Percentiles rank a stretch among this genome's conserved stretches.
These are phyloP conservation scores for Drosophila formosana DNA, from an alignment of 2,888 invertebrate genomes.

Conservation along the genomic window DNA sequence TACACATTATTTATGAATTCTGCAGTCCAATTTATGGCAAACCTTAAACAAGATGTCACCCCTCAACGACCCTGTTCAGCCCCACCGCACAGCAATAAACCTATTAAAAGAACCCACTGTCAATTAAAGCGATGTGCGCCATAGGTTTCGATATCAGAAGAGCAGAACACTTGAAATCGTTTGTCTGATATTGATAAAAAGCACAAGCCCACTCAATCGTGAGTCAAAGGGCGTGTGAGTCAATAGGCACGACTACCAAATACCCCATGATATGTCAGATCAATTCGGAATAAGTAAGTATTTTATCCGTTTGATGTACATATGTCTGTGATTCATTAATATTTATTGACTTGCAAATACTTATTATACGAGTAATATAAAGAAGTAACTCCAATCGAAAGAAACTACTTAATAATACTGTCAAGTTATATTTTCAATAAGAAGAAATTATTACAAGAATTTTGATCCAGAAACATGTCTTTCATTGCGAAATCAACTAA, in stretches of 20 bases:
- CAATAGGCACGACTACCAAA: neutral
- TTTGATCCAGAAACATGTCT: no score
- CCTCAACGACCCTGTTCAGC: neutral
- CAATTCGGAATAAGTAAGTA: no score
- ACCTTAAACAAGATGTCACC: slow-evolving; percentile 32
- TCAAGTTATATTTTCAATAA: no score
- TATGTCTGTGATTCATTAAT: no score
- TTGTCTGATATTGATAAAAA: slow-evolving; percentile 49
- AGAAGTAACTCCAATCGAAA: no score
- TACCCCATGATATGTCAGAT: neutral
- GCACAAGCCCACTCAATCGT: slow-evolving; percentile 17
- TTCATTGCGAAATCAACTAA: no score
- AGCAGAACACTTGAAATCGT: slow-evolving; percentile 38
- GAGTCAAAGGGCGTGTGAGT: neutral
- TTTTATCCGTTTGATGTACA: no score
- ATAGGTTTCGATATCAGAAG: slow-evolving; percentile 31
- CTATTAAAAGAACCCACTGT: slow-evolving; percentile 30
- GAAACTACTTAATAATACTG: no score
- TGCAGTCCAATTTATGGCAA: slow-evolving; percentile 25
- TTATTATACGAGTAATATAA: no score
- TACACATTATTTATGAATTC: slow-evolving; percentile 30
- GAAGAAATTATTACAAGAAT: no score
- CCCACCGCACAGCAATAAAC: slow-evolving; percentile 8
- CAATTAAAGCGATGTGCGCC: slow-evolving; percentile 38
- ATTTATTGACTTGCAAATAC: no score